phyloP scores from a whole-genome alignment of 2,888 invertebrate species.

The Chesias legatella region DNA sequence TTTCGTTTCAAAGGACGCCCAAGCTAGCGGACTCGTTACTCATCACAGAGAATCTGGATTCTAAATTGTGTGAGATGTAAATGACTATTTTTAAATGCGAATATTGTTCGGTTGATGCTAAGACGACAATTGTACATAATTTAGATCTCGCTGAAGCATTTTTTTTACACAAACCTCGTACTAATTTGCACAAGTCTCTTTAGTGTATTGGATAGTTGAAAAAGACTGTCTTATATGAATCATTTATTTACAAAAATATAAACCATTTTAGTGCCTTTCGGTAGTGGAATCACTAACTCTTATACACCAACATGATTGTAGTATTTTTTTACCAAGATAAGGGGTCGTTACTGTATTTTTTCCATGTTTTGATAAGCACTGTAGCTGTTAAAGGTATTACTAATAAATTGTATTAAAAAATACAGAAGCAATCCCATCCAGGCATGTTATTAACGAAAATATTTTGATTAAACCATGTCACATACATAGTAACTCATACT shows the following conservation, averaged over 20 bases:
- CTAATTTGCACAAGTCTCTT: constrained; percentile 16
- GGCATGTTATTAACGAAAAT: constrained; percentile 16
- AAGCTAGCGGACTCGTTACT: constrained; percentile 43
- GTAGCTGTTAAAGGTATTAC: no score
- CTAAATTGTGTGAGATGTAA: constrained; percentile 34
- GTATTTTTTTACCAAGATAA: no score
- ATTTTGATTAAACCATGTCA: constrained; percentile 8
- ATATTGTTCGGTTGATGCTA: constrained; percentile 15
- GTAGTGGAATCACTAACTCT: constrained; percentile 44
- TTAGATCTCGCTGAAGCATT: constrained; percentile 46
- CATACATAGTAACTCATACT: constrained; percentile 2
- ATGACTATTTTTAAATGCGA: constrained; percentile 14
- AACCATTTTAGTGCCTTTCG: constrained; percentile 51
- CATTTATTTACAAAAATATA: constrained; percentile 78
- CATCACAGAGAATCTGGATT: constrained; percentile 51
- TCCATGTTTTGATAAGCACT: no score
- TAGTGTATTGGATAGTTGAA: constrained; percentile 20
- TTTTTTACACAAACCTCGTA: constrained; percentile 22
- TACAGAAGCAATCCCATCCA: no score
- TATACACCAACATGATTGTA: constrained; percentile 63
- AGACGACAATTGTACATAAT: constrained; percentile 27
- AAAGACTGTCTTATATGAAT: constrained; percentile 39
- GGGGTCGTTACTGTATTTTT: no score
- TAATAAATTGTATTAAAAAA: no score
- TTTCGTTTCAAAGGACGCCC: constrained; percentile 47